phyloP scores from a whole-genome alignment of 2,797 vertebrate species.

The Astyanax mexicanus region DNA sequence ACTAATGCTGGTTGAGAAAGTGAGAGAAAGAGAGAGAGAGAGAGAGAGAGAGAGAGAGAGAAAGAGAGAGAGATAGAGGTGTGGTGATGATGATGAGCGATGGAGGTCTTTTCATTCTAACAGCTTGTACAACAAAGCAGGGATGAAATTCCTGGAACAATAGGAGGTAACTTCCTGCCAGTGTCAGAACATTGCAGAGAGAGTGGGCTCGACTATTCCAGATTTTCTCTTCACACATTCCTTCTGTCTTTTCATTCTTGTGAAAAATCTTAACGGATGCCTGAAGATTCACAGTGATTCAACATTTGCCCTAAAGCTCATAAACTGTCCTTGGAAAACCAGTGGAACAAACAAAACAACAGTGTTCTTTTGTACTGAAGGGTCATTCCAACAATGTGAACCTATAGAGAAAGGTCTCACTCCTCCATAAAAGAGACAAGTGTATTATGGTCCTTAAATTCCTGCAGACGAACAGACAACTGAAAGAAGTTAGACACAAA shows the following conservation, averaged over 20 bases:
- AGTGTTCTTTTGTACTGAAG: background rate
- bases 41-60: background rate
- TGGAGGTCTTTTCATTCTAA: background rate
- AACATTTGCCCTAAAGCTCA: background rate
- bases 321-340: background rate
- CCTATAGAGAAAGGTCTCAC: background rate
- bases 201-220: background rate
- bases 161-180: conserved; percentile 5
- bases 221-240: background rate
- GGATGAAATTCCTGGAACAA: conserved; percentile 20
- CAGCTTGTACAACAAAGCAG: conserved; percentile 10
- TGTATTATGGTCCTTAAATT: background rate
- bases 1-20: background rate
- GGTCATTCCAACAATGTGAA: background rate
- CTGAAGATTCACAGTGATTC: background rate
- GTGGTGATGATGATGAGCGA: background rate
- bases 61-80: background rate
- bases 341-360: background rate
- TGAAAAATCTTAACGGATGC: background rate
- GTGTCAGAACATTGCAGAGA: background rate
- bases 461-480: background rate
- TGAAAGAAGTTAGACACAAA: background rate
- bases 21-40: too few relatives aligned
- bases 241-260: background rate
- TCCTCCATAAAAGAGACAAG: background rate